Evolutionary conservation across 2,888 invertebrate genomes (phyloP), one percentile per base, ranked within the genome.

Genomic region (Venusia cambrica): DNA sequence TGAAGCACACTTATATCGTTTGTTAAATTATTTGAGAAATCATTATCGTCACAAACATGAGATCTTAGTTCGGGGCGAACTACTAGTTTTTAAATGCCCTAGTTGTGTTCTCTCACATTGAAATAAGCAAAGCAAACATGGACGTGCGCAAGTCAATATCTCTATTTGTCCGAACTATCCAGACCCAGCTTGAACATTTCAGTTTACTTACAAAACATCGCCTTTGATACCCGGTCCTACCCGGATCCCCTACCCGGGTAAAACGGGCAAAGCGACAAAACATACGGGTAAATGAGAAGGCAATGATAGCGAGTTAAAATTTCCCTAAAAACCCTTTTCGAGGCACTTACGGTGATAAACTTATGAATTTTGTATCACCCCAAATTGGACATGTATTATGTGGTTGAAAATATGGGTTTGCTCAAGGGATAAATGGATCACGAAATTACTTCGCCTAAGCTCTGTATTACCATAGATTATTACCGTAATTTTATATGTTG

Each of bases 141-240:
- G n/a, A 18, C 3, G 18, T 3, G 1, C 2, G 4, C 2, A 19
- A 31, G 22, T 11, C 14, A 28, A 18, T 18, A 25, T 18, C 15
- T 29, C 10, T 16, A 25, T 29, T 20, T 16, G 13, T 16, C 4
- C 17, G 21, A 39, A 39, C 34, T 35, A 39, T 20, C 19, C 14
- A n/a, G 30, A 16, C 24, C 6, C 31, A 14, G 19, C 22, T 35
- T 40, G 22, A 32, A 40, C 30, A 40, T 15, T 9, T 3, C 11
- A 39, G 21, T 34, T 39, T 17, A 31, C 27, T 31, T 24, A 25
- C 21, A 35, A 30, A 39, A 39, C 26, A 21, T 2, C 3, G 21
- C 38, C 38, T 43, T 43, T 43, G 43, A 27, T 24, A 25, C 18
- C 34, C 31, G 28, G 38, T 35, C 33, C 9, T 24, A 7, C 9